phyloP scores from a whole-genome alignment of 92 coral and sea anemone species.

The Pocillopora grandis region DNA sequence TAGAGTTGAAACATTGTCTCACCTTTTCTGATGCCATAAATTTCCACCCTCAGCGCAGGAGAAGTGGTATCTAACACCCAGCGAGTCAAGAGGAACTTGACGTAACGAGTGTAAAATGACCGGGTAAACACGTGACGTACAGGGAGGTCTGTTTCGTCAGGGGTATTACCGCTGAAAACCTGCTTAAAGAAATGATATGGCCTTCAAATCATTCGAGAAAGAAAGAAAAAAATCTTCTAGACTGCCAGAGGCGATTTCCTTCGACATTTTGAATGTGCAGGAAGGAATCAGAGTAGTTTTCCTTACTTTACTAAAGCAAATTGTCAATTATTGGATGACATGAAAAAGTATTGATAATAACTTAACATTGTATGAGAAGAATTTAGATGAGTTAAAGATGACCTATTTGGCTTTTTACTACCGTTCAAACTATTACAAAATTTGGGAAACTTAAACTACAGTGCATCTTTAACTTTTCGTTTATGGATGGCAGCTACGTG shows the following conservation, averaged over 20 bases:
- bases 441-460: too few relatives aligned
- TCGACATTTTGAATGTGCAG: too few relatives aligned
- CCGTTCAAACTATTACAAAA: too few relatives aligned
- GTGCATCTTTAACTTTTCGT: too few relatives aligned
- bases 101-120: slow-evolving; percentile 47
- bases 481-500: too few relatives aligned
- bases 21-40: slow-evolving; percentile 27
- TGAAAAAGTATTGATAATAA: too few relatives aligned
- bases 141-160: slow-evolving; percentile 25
- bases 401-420: too few relatives aligned
- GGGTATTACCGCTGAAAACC: slow-evolving; percentile 44
- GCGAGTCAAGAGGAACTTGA: slow-evolving; percentile 49
- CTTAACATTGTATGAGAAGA: too few relatives aligned
- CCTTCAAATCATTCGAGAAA: not conserved
- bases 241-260: not conserved
- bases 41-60: slow-evolving; percentile 30
- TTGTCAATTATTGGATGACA: too few relatives aligned
- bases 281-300: not conserved
- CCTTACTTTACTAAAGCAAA: too few relatives aligned
- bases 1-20: not conserved
- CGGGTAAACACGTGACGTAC: slow-evolving; percentile 42
- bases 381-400: too few relatives aligned
- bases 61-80: not conserved
- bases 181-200: not conserved
- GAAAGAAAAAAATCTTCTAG: not conserved